Base-by-base conservation (phyloP, 2,113 vertebrate genomes). In the Crotophaga sulcirostris region DNA sequence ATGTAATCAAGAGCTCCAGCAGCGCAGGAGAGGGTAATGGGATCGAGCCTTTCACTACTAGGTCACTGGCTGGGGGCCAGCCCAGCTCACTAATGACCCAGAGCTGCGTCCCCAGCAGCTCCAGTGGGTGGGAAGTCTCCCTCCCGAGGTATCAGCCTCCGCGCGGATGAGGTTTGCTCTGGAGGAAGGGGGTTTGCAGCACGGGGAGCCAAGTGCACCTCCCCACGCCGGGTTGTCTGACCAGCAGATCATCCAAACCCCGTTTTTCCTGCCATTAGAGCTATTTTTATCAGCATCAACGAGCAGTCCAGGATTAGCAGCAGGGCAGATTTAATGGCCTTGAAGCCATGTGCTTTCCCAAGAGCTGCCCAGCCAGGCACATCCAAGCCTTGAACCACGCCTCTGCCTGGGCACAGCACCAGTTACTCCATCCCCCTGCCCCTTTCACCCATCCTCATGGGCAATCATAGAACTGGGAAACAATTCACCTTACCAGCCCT, bases 1-100 rank as follows among this genome's bases (percentile, higher is more conserved):
- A 96, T 90, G 95, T 87, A 96, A 96, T 96, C 96, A 95, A 92
- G 88, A 38, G 66, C 79, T 93, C 67, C 7, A 18, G 79, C 85
- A 2, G 90, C 3, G 9, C 29, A 6, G 69, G 90, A 91, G 90
- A 89, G 84, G 58, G 93, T 95, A 96, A 96, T 87, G 75, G 94
- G 96, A 96, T 96, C 42, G 49, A 95, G 96, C 95, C 96, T 95
- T 96, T 92, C 92, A 90, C 95, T 95, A 81, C 84, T 90, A 96
- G 97, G 95, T 96, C 95, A 79, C 95, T 95, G 95, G 96, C 88
- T 3, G 0, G 60, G 49, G 86, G 92, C 95, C 94, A 96, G 74
- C 66, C 67, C 4, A 0, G 92, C 87, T 94, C 64, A 26, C 25
- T 34, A 24, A 77, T 58, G 56, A 84, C 96, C 96, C 82, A 44